phyloP scores from a whole-genome alignment of 2,888 invertebrate species.

The Chloromyia formosa region DNA sequence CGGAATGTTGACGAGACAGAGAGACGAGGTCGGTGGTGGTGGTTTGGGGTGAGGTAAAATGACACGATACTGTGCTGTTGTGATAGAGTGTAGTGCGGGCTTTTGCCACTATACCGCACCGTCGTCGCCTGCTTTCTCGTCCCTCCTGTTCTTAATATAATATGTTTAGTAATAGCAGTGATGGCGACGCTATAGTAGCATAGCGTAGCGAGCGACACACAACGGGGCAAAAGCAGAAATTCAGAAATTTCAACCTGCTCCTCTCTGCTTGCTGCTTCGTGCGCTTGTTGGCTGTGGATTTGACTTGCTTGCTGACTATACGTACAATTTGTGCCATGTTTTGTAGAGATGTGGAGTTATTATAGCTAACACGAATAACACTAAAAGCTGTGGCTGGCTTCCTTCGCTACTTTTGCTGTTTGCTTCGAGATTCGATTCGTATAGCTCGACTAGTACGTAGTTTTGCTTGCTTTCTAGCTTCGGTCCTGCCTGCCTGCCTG shows the following conservation, averaged over 20 bases:
- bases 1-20: slow-evolving; percentile 5
- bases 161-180: slow-evolving; percentile 32
- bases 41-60: slow-evolving; percentile 12
- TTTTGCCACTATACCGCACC: background rate
- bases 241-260: slow-evolving; percentile 42
- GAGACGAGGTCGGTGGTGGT: background rate
- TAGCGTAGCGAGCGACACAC: slow-evolving; percentile 21
- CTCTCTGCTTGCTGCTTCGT: slow-evolving; percentile 10
- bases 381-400: background rate
- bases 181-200: slow-evolving; percentile 33
- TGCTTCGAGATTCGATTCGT: background rate
- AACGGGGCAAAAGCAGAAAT: slow-evolving; percentile 34
- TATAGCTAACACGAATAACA: slow-evolving; percentile 35
- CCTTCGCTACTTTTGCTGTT: slow-evolving; percentile 9
- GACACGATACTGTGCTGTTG: slow-evolving; percentile 32
- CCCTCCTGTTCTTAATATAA: slow-evolving; percentile 25
- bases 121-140: too few relatives aligned
- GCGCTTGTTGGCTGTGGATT: too few relatives aligned
- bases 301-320: background rate
- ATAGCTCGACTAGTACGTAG: slow-evolving; percentile 16
- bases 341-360: slow-evolving; percentile 30
- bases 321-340: slow-evolving; percentile 42
- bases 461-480: slow-evolving; percentile 26
- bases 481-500: background rate
- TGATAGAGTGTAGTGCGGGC: too few relatives aligned